Evolutionary conservation across 2,888 invertebrate species (phyloP), one percentile per base, ranked within the genome.

Genomic region (Aethes cnicana): DNA sequence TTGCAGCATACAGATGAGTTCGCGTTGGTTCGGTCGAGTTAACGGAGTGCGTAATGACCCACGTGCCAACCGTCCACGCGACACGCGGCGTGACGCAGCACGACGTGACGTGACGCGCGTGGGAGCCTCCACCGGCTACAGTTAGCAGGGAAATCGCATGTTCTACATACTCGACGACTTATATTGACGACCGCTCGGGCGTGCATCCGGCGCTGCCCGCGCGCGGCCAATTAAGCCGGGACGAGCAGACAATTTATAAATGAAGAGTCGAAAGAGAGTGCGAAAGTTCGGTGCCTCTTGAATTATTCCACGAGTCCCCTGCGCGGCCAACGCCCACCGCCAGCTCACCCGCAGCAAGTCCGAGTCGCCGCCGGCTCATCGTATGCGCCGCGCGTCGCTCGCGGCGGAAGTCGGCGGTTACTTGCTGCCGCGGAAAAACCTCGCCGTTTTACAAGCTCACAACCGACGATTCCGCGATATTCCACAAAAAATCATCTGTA

Each of bases 191-290:
- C 33, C 44, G 26, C 26, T 14, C 11, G n/a, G 2, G 32, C 14
- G 7, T 23, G 37, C 37, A 53, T 21, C 47, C 32, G 42, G 52
- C 52, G 48, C 52, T 54, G 8, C 4, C 17, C 4, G 46, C 54
- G 54, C 52, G 47, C 48, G 55, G 46, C 54, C 33, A 44, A 46
- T 35, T 41, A 23, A 44, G 26, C 44, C 41, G 54, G 55, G 47
- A 18, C 23, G n/a, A 25, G 32, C 33, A n/a, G n/a, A n/a, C n/a
- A n/a, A n/a, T n/a, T n/a, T n/a, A n/a, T n/a, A n/a, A n/a, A n/a
- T n/a, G n/a, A n/a, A n/a, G n/a, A n/a, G n/a, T n/a, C n/a, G n/a
- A n/a, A n/a, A n/a, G n/a, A n/a, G n/a, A n/a, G n/a, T n/a, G n/a
- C n/a, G n/a, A n/a, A n/a, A n/a, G n/a, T n/a, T n/a, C n/a, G n/a